Conservation (phyloP, 2,888 invertebrate species). For the Pollenia amentaria region DNA sequence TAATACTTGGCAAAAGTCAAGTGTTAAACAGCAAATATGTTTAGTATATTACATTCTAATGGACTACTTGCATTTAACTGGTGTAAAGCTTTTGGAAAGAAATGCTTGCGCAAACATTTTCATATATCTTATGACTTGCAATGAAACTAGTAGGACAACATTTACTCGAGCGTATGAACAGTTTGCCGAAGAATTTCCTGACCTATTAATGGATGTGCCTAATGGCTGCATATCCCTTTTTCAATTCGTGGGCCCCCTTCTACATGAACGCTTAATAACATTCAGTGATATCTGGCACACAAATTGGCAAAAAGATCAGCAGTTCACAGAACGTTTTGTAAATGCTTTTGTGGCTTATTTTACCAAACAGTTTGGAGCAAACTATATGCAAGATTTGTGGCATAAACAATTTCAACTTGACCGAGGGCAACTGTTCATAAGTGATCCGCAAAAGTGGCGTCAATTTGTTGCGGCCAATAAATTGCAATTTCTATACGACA, state of each 20-base stretch:
- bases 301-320: conserved; percentile 77
- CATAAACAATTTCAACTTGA: conserved; percentile 80
- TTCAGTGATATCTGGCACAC: conserved; percentile 80
- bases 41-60: conserved; percentile 78
- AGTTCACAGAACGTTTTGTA: conserved; percentile 79
- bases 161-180: conserved; percentile 79
- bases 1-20: conserved; percentile 77
- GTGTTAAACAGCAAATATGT: conserved; percentile 76
- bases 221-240: conserved; percentile 81
- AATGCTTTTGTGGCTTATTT: conserved; percentile 80
- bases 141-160: conserved; percentile 75
- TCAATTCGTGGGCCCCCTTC: conserved; percentile 81
- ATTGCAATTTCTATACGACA: conserved; percentile 79
- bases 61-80: conserved; percentile 78
- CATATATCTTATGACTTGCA: conserved; percentile 76
- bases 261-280: conserved; percentile 78
- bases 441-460: conserved; percentile 76
- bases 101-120: conserved; percentile 80
- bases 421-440: conserved; percentile 79
- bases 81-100: conserved; percentile 77
- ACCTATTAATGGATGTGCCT: conserved; percentile 81
- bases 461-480: conserved; percentile 78
- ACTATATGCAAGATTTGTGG: conserved; percentile 80
- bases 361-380: conserved; percentile 81
- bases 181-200: conserved; percentile 79